Percentiles rank a stretch among this genome's conserved stretches.
These are phyloP conservation scores for Pteronotus mesoamericanus DNA, from an alignment of 2,797 vertebrate species.

Conservation along the genomic window DNA sequence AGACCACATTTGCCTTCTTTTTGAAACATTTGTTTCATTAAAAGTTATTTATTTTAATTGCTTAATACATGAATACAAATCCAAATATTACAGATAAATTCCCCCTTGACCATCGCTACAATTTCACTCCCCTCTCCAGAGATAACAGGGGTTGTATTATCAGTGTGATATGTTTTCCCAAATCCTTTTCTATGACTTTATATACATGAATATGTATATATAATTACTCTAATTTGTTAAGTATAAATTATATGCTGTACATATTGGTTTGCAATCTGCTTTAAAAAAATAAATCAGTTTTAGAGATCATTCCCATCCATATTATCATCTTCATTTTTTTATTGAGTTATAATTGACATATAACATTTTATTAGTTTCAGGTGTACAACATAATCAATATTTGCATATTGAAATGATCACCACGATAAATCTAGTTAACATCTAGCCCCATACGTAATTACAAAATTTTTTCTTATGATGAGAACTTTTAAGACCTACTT, in stretches of 20 bases:
- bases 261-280: not conserved
- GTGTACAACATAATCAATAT: not conserved
- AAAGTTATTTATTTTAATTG: not conserved
- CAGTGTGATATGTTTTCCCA: not conserved
- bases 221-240: not conserved
- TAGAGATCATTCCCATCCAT: not conserved
- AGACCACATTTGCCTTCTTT: not conserved
- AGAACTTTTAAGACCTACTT: not conserved
- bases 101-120: not conserved
- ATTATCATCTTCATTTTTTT: not conserved
- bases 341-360: not conserved
- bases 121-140: not conserved
- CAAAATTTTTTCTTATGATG: not conserved
- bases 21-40: not conserved
- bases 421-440: not conserved
- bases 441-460: not conserved
- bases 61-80: not conserved
- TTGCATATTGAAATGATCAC: not conserved
- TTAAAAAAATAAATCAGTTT: not conserved
- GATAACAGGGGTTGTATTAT: not conserved
- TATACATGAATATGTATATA: not conserved
- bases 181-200: not conserved
- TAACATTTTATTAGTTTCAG: not conserved
- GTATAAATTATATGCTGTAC: not conserved
- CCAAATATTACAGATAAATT: not conserved